These are phyloP conservation scores for Chloroclysta siterata DNA, from an alignment of 2,888 invertebrate species.

Conservation along the genomic window DNA sequence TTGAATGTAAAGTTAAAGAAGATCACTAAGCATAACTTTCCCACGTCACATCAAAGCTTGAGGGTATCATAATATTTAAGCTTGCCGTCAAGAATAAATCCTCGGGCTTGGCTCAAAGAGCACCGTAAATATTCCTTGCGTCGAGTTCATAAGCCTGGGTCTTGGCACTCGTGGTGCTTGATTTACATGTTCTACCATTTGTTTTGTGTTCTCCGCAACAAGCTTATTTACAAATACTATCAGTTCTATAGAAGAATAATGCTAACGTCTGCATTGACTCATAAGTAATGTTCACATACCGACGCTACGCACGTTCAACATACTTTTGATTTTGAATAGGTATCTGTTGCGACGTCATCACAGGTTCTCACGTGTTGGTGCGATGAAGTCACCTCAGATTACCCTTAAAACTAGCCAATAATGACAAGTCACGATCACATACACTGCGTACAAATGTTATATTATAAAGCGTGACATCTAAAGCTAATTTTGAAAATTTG, in stretches of 20 bases:
- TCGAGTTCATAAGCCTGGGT: slow-evolving; percentile 42
- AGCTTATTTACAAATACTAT: slow-evolving; percentile 43
- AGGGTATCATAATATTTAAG: slow-evolving; percentile 38
- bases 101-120: slow-evolving; percentile 40
- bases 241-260: slow-evolving; percentile 39
- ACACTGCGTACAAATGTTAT: slow-evolving; percentile 15
- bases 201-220: slow-evolving; percentile 33
- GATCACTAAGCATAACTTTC: slow-evolving; percentile 23
- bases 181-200: slow-evolving; percentile 41
- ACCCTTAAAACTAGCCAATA: slow-evolving; percentile 9
- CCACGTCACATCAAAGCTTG: slow-evolving; percentile 37
- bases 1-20: slow-evolving; percentile 22
- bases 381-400: slow-evolving; percentile 26
- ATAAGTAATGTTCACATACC: slow-evolving; percentile 35
- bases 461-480: not conserved
- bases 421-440: slow-evolving; percentile 18
- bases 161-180: slow-evolving; percentile 42
- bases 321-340: slow-evolving; percentile 40
- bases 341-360: slow-evolving; percentile 30
- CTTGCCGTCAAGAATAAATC: slow-evolving; percentile 41
- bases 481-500: not conserved
- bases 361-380: slow-evolving; percentile 32
- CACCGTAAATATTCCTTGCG: slow-evolving; percentile 41
- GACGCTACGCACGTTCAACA: slow-evolving; percentile 38
- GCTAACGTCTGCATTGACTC: slow-evolving; percentile 39